Evolutionary conservation across 1,140 invertebrate species (phyloP).

Genomic region (Chironomus tepperi): DNA sequence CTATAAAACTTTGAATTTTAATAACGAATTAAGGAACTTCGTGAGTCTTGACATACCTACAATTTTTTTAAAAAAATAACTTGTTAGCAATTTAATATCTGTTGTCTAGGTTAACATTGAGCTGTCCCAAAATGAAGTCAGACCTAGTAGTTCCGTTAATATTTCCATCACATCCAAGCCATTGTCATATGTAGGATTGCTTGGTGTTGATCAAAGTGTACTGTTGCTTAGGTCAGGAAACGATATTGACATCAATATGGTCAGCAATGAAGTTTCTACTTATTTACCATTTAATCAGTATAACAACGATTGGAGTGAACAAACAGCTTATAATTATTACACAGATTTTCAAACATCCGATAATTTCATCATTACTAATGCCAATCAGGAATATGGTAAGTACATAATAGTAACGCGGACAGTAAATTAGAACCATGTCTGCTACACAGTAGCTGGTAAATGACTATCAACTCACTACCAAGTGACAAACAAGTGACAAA

Average conservation of each 20-base stretch:
- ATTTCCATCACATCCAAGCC: slow-evolving; percentile 61
- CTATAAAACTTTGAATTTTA: not conserved
- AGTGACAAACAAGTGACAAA: too few species aligned
- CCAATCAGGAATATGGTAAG: not conserved
- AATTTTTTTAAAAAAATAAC: too few species aligned
- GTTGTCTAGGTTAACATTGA: slow-evolving; percentile 28
- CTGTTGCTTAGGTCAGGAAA: slow-evolving; percentile 57
- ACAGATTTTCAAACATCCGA: not conserved
- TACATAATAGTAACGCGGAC: too few species aligned
- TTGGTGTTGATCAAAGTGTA: slow-evolving; percentile 78
- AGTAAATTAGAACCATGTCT: too few species aligned
- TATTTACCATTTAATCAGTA: slow-evolving; percentile 39
- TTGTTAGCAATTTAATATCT: not conserved
- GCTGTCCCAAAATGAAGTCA: slow-evolving; percentile 47
- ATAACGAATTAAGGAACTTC: not conserved
- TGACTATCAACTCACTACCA: too few species aligned
- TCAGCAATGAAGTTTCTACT: slow-evolving; percentile 39
- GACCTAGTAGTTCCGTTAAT: slow-evolving; percentile 56
- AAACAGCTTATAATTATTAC: not conserved
- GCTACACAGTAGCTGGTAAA: too few species aligned
- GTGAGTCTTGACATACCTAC: not conserved
- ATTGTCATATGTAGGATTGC: slow-evolving; percentile 69
- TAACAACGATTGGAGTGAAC: not conserved
- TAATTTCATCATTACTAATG: not conserved
- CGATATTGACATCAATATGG: slow-evolving; percentile 36